Evolutionary conservation across 2,797 vertebrate species (phyloP).

Genomic region (Enteromius afrohamiltoni): DNA sequence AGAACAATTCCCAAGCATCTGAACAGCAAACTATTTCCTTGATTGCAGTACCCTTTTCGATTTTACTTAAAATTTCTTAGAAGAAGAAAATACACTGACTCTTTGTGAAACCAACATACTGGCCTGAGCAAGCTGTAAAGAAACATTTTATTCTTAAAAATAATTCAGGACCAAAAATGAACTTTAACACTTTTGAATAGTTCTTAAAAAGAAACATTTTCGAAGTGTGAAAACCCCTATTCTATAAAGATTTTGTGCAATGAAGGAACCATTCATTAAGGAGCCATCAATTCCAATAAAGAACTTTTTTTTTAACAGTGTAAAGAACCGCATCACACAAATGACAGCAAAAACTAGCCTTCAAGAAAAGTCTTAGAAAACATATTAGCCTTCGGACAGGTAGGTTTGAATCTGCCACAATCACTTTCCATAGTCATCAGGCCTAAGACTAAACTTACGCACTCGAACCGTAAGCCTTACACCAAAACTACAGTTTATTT

Average conservation of each 20-base stretch:
- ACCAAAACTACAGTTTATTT: conserved; percentile 69
- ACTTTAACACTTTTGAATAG: background rate
- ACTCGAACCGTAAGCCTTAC: conserved; percentile 46
- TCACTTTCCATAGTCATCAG: conserved; percentile 24
- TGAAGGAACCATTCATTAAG: background rate
- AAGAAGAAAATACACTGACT: background rate
- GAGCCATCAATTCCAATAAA: background rate
- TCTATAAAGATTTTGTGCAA: background rate
- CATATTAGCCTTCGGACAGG: background rate
- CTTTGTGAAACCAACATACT: background rate
- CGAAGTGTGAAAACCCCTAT: background rate
- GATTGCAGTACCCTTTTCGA: background rate
- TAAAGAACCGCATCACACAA: background rate
- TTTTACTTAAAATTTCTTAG: background rate
- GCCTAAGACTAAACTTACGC: background rate
- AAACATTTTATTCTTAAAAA: background rate
- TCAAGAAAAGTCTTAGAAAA: background rate
- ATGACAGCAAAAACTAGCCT: background rate
- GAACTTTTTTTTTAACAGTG: background rate
- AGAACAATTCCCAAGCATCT: too few species aligned
- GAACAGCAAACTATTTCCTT: background rate
- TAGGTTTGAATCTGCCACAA: background rate
- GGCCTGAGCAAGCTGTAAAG: background rate
- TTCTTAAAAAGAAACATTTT: background rate
- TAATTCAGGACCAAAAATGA: too few species aligned